Percentiles rank a stretch among this genome's conserved stretches.
phyloP scores from a whole-genome alignment of 1,140 invertebrate species.

The Stegodyphus mimosarum region DNA sequence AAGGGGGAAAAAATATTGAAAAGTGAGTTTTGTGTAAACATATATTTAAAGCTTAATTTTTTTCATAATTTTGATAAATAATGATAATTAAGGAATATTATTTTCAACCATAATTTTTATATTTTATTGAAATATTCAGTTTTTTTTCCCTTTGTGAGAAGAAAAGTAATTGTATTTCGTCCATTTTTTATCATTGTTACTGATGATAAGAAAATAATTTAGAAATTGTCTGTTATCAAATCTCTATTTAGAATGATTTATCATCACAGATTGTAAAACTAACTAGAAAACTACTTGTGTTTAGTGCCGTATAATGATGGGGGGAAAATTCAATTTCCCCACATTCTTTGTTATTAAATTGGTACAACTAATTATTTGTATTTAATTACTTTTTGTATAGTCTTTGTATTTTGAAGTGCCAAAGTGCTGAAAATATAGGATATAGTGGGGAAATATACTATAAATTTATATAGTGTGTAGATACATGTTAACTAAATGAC shows the following conservation, averaged over 20 bases:
- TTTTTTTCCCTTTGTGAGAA: not conserved
- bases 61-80: too few relatives aligned
- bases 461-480: constrained; percentile 31
- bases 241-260: not conserved
- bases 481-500: constrained; percentile 7
- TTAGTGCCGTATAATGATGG: too few relatives aligned
- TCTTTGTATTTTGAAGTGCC: constrained; percentile 51
- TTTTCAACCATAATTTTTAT: not conserved
- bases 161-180: not conserved
- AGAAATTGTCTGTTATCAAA: not conserved
- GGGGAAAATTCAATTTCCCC: too few relatives aligned
- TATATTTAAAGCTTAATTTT: too few relatives aligned
- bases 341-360: too few relatives aligned
- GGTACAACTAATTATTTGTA: too few relatives aligned
- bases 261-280: too few relatives aligned
- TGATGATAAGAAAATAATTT: not conserved
- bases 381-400: constrained; percentile 22
- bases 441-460: constrained; percentile 5
- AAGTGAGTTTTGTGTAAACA: too few relatives aligned
- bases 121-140: not conserved
- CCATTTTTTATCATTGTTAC: not conserved
- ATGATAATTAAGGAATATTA: too few relatives aligned
- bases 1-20: too few relatives aligned
- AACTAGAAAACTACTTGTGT: too few relatives aligned
- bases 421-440: constrained; percentile 38